Evolutionary conservation across 2,113 vertebrate species (phyloP), one percentile per base, ranked within the genome.

Genomic region (Syrmaticus mikado): DNA sequence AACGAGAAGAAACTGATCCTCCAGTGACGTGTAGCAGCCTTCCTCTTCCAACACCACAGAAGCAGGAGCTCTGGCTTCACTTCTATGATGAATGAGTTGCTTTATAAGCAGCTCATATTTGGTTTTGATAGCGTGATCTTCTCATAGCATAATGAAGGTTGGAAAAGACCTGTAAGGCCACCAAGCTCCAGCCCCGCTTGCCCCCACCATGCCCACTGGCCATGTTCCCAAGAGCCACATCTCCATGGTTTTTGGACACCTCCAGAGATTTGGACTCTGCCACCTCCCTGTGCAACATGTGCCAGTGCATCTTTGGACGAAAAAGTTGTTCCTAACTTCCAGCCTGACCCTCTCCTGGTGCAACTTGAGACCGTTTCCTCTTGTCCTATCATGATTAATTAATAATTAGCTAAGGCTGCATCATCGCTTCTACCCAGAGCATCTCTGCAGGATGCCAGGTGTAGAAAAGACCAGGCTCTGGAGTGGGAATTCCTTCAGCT

Each of bases 391-490:
- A 32, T 32, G 53, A 57, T 57, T 11, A 32, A 57, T 57, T 32
- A 32, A 32, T 1, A 0, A 18, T 18, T 30, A 21, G 43, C 13
- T 16, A 67, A 27, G 17, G 48, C 18, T 3, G 4, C 12, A 11
- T 4, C 32, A 21, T n/a, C 16, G 2, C 38, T 41, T 53, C 28
- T 40, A 55, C 41, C 28, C 24, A 4, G 22, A 55, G 32, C 12
- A 40, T 18, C 16, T 80, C 28, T 41, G 34, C 28, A 21, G 32
- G 34, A 28, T 3, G 12, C 21, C 7, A 22, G 7, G 45, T 28
- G 1, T 0, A n/a, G 52, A 86, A 19, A 6, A 13, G 17, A 12
- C 16, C 40, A 13, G 3, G 6, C 71, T 72, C 12, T 8, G 11
- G 34, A 7, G 9, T 34, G 41, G 20, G 16, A 53, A 25, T 7